Conservation (phyloP, 2,888 invertebrate genomes). For the Pachydiplax longipennis region DNA sequence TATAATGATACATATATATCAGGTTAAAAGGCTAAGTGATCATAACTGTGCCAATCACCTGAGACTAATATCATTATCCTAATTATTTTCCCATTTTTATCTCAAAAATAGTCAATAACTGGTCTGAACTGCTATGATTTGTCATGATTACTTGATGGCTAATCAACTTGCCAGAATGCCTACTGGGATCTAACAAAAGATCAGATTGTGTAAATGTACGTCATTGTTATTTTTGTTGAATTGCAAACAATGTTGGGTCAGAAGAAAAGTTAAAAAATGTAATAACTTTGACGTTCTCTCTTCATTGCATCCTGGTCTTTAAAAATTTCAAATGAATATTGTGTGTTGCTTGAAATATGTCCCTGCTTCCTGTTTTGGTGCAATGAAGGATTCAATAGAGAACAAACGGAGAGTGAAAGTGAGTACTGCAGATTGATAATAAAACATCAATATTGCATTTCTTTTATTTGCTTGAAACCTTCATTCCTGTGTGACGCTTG, state of each 20-base stretch:
- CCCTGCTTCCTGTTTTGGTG: slow-evolving; percentile 27
- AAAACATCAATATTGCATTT: slow-evolving; percentile 18
- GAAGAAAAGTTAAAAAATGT: slow-evolving; percentile 12
- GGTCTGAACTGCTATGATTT: background rate
- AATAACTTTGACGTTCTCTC: slow-evolving; percentile 5
- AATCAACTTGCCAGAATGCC: background rate
- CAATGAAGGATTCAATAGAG: slow-evolving; percentile 17
- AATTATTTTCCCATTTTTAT: background rate
- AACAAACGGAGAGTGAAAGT: background rate
- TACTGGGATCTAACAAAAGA: slow-evolving; percentile 5
- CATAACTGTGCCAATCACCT: background rate
- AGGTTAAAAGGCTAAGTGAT: background rate
- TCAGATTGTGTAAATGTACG: slow-evolving; percentile 25
- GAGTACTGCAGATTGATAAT: slow-evolving; percentile 39
- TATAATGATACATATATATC: slow-evolving; percentile 1
- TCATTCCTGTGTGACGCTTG: too few relatives aligned
- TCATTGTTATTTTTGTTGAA: slow-evolving; percentile 28
- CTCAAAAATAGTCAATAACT: background rate
- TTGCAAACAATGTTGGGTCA: slow-evolving; percentile 5
- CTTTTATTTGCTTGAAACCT: too few relatives aligned
- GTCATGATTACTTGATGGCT: background rate
- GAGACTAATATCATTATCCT: slow-evolving; percentile 6
- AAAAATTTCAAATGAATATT: slow-evolving; percentile 14
- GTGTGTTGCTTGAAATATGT: slow-evolving; percentile 30
- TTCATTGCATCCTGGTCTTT: slow-evolving; percentile 12